A percentile compares a stretch with the other conserved stretches of the same genome.
These are phyloP conservation scores for Electrona antarctica DNA, from an alignment of 2,113 vertebrate genomes.

Conservation along the genomic window DNA sequence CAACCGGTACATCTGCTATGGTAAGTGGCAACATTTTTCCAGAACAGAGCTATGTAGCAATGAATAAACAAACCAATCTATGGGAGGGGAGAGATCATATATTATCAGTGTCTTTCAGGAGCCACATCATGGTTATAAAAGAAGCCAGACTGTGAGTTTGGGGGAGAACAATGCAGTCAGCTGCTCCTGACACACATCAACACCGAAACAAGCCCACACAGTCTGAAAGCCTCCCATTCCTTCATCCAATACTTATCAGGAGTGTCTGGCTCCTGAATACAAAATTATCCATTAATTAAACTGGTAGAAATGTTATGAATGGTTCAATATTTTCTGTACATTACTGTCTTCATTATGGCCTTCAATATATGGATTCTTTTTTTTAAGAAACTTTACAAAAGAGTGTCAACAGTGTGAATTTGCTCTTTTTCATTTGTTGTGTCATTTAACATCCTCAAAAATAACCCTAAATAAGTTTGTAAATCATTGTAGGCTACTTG, in stretches of 20 bases:
- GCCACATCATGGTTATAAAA: conserved; percentile 53
- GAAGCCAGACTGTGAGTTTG: conserved; percentile 57
- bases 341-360: too few relatives aligned
- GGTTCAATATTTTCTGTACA: too few relatives aligned
- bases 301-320: too few relatives aligned
- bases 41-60: conserved; percentile 32
- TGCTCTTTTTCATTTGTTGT: conserved; percentile 53
- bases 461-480: background rate
- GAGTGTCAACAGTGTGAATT: conserved; percentile 40
- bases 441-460: conserved; percentile 11
- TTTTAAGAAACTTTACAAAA: conserved; percentile 7
- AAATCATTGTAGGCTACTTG: background rate
- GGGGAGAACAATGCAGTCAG: conserved; percentile 76
- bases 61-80: conserved; percentile 43
- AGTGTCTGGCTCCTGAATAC: conserved; percentile 42
- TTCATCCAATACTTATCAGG: conserved; percentile 39
- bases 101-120: conserved; percentile 54
- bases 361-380: background rate
- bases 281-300: conserved; percentile 29
- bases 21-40: background rate
- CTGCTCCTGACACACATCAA: conserved; percentile 75
- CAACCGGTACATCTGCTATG: too few relatives aligned
- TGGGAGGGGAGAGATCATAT: conserved; percentile 50
- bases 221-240: conserved; percentile 38
- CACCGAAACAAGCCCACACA: conserved; percentile 66